Percentiles rank a stretch among this genome's conserved stretches.
These are phyloP conservation scores for Nemotelus pantherinus DNA, from an alignment of 2,888 invertebrate species.

Conservation along the genomic window DNA sequence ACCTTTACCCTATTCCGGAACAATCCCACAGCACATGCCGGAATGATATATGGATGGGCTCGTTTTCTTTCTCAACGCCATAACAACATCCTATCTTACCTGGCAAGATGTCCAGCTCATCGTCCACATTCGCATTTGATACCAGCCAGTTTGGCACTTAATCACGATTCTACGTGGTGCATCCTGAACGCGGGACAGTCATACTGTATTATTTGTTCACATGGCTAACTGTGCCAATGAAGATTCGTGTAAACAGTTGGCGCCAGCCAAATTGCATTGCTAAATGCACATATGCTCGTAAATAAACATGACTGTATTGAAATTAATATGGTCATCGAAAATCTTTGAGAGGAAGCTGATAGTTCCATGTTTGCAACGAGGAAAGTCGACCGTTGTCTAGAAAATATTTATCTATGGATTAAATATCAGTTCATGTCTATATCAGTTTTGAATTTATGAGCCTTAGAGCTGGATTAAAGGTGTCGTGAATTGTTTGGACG, in stretches of 20 bases:
- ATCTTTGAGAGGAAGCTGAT: slow-evolving; percentile 16
- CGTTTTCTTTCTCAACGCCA: too few relatives aligned
- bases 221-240: slow-evolving; percentile 26
- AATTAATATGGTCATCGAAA: neutral
- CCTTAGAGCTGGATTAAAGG: too few relatives aligned
- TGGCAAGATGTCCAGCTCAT: neutral
- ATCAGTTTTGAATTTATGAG: too few relatives aligned
- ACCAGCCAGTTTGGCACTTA: neutral
- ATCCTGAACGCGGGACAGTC: neutral
- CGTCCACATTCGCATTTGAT: neutral
- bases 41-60: too few relatives aligned
- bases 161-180: slow-evolving; percentile 11
- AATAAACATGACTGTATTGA: too few relatives aligned
- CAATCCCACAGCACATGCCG: too few relatives aligned
- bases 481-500: too few relatives aligned
- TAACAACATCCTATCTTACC: too few relatives aligned
- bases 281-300: slow-evolving; percentile 3
- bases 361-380: neutral
- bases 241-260: slow-evolving; percentile 37
- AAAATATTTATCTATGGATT: too few relatives aligned
- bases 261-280: slow-evolving; percentile 12
- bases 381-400: too few relatives aligned
- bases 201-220: slow-evolving; percentile 9
- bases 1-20: too few relatives aligned
- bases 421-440: too few relatives aligned